Conservation (phyloP, 92 coral and sea anemone species). For the Phenganax subtilis region DNA sequence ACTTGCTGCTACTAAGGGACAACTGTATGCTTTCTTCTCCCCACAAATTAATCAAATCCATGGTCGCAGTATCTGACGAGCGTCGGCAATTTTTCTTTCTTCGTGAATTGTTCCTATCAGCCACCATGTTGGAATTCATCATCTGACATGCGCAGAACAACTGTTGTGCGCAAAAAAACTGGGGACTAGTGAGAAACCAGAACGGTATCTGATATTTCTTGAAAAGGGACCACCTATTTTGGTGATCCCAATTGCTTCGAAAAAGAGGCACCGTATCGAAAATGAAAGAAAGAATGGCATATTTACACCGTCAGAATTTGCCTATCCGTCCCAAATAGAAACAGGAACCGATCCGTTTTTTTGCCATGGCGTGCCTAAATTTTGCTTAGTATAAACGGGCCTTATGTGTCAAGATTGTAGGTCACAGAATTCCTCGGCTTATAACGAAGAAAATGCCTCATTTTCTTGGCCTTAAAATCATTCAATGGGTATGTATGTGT, state of each 20-base stretch:
- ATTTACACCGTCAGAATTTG: background rate
- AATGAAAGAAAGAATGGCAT: slow-evolving; percentile 5
- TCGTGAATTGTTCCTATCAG: background rate
- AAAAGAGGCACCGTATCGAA: slow-evolving; percentile 8
- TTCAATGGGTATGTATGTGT: too few species aligned
- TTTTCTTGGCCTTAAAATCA: too few species aligned
- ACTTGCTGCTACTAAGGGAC: background rate
- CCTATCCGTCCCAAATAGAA: slow-evolving; percentile 1
- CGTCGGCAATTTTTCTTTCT: background rate
- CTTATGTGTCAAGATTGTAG: background rate
- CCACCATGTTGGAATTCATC: background rate
- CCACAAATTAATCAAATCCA: background rate
- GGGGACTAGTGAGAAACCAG: background rate
- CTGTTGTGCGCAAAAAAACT: background rate
- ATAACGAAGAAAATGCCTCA: too few species aligned
- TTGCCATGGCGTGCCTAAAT: slow-evolving; percentile 12
- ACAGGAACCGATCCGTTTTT: slow-evolving; percentile 7
- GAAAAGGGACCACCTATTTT: background rate
- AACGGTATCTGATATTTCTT: background rate
- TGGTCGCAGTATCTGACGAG: background rate
- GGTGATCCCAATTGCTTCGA: background rate
- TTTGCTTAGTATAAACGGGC: background rate
- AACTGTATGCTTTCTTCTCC: background rate
- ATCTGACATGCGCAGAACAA: background rate
- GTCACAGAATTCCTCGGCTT: too few species aligned